Evolutionary conservation across 2,797 vertebrate genomes (phyloP), one percentile per base, ranked within the genome.

Genomic region (Discoglossus pictus): DNA sequence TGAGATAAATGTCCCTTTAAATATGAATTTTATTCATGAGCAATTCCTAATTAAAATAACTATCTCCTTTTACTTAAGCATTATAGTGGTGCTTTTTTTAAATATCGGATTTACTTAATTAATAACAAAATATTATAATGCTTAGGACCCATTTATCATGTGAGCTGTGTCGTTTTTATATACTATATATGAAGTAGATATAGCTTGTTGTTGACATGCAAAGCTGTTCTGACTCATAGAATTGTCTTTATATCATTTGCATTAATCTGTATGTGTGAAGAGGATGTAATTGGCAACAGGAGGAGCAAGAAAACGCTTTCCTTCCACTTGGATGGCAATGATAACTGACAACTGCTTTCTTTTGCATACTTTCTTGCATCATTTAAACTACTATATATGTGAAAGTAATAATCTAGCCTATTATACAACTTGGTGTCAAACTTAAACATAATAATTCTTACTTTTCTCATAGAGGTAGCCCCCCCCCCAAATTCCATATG

Each of bases 281-380:
- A 36, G 36, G 38, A 21, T 58, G 53, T 59, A 64, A 71, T 51
- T 71, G 61, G 61, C 61, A 59, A 54, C 60, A 50, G 46, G 46
- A 64, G 60, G 52, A 59, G 46, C 51, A 51, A 71, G 44, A 64
- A 50, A 71, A 59, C 4, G 13, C 20, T n/a, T 64, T 56, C 46
- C 44, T 71, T 65, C 53, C 68, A 59, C 68, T 65, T 71, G 68
- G 53, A 59, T 71, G 61, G 65, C 61, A 65, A 64, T 70, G 52
- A 63, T 71, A 65, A 71, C 65, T 64, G 68, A 71, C 56, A 71
- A 59, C 44, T 52, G 52, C 27, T 46, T 51, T 71, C 61, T 59
- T 71, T 58, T 59, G 27, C 53, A 71, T 65, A 59, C 46, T 61
- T 59, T 13, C 38, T 44, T 64, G 61, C 61, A 70, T 70, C 52